A percentile compares a stretch with the other conserved stretches of the same genome.
phyloP scores from a whole-genome alignment of 2,888 invertebrate genomes.

The Miltochrista miniata region DNA sequence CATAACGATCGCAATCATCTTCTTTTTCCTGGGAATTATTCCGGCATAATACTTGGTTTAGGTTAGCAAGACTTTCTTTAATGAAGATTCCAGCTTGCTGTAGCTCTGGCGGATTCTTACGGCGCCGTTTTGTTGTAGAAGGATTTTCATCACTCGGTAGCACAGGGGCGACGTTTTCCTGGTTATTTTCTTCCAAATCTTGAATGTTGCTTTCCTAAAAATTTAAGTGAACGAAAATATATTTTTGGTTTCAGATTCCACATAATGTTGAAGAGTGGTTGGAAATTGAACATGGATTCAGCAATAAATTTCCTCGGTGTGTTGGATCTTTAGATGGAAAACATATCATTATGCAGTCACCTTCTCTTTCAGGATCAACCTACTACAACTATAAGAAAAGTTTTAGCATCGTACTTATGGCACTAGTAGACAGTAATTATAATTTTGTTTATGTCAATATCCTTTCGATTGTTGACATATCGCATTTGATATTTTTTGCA shows the following conservation, averaged over 20 bases:
- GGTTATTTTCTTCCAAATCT: neutral
- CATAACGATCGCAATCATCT: neutral
- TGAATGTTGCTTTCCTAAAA: neutral
- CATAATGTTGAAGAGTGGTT: too few relatives aligned
- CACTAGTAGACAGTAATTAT: constrained; percentile 4
- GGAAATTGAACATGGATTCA: neutral
- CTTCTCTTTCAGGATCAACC: neutral
- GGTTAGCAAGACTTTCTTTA: neutral
- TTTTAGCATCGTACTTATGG: constrained; percentile 31
- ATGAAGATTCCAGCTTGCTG: neutral
- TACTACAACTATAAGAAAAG: constrained; percentile 35
- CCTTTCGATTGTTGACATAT: too few relatives aligned
- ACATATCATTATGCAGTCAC: neutral
- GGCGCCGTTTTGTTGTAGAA: neutral
- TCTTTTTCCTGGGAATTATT: neutral
- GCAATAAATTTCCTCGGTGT: neutral
- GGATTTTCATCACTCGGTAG: neutral
- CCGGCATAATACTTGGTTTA: neutral
- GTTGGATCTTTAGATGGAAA: neutral
- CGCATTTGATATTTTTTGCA: too few relatives aligned
- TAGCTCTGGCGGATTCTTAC: neutral
- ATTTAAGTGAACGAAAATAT: neutral
- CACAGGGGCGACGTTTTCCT: neutral
- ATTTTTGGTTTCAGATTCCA: neutral
- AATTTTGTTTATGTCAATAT: constrained; percentile 21